Conservation (phyloP, 2,113 vertebrate genomes). For the Taurulus bubalis region DNA sequence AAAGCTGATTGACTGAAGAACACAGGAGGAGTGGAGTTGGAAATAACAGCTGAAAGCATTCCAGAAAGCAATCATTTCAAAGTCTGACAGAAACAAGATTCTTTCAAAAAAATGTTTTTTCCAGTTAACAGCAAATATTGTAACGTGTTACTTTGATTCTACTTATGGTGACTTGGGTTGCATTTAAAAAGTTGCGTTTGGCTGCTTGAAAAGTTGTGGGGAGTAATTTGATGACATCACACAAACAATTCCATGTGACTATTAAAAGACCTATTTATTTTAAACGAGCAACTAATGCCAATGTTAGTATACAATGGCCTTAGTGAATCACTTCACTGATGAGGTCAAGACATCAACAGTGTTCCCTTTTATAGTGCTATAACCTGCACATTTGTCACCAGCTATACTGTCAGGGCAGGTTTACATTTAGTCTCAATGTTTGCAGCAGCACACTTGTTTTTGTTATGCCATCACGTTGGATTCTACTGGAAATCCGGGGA, state of each 20-base stretch:
- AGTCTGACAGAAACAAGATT: background rate
- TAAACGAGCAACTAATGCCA: background rate
- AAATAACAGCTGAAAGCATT: background rate
- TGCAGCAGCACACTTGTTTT: background rate
- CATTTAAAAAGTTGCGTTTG: background rate
- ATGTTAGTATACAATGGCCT: background rate
- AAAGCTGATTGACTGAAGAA: constrained; percentile 18
- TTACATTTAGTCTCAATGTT: constrained; percentile 21
- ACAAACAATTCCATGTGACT: background rate
- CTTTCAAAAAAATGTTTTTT: too few species aligned
- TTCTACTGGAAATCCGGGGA: constrained; percentile 31
- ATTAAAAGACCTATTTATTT: background rate
- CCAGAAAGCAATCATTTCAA: background rate
- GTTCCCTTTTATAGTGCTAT: background rate
- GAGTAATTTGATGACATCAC: background rate
- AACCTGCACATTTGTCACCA: background rate
- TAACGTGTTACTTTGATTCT: background rate
- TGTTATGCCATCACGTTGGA: constrained; percentile 8
- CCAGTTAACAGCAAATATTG: background rate
- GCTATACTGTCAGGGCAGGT: constrained; percentile 1
- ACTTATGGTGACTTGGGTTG: background rate
- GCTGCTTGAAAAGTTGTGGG: background rate
- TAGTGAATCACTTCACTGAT: background rate
- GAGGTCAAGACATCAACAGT: background rate
- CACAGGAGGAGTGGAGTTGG: background rate